Percentiles rank a stretch among this genome's conserved stretches.
phyloP scores from a whole-genome alignment of 2,888 invertebrate species.

The Ophion costatus region DNA sequence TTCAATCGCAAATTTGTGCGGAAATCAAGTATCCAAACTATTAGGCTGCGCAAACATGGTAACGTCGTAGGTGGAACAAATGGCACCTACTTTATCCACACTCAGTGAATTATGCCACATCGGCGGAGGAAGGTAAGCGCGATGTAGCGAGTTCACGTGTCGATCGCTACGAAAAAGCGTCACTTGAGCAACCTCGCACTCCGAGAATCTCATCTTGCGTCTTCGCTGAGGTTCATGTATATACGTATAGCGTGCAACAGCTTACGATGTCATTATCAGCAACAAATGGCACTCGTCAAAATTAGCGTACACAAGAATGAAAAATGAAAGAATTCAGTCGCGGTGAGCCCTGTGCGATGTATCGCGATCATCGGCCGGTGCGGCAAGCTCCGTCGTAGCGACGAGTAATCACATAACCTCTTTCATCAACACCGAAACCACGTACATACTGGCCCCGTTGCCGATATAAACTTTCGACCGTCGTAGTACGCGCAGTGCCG shows the following conservation, averaged over 20 bases:
- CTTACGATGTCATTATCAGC: neutral
- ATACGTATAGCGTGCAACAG: neutral
- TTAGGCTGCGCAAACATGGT: too few relatives aligned
- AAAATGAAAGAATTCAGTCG: neutral
- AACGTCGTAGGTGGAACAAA: too few relatives aligned
- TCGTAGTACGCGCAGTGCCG: neutral
- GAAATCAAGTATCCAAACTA: too few relatives aligned
- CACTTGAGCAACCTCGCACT: neutral
- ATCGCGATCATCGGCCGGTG: neutral
- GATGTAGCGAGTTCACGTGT: neutral
- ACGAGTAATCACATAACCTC: conserved; percentile 28
- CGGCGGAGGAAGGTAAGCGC: neutral
- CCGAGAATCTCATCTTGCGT: neutral
- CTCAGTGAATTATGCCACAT: neutral
- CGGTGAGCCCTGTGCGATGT: neutral
- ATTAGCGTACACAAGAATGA: neutral
- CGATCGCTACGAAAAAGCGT: neutral
- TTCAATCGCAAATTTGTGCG: too few relatives aligned
- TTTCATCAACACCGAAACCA: neutral
- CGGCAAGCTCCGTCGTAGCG: neutral
- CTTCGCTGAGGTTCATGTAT: neutral
- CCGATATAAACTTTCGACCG: neutral
- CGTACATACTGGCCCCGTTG: neutral
- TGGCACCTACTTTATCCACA: too few relatives aligned
- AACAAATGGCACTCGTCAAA: neutral